Conservation (phyloP, 2,888 invertebrate genomes). For the Macroteleia sp. region DNA sequence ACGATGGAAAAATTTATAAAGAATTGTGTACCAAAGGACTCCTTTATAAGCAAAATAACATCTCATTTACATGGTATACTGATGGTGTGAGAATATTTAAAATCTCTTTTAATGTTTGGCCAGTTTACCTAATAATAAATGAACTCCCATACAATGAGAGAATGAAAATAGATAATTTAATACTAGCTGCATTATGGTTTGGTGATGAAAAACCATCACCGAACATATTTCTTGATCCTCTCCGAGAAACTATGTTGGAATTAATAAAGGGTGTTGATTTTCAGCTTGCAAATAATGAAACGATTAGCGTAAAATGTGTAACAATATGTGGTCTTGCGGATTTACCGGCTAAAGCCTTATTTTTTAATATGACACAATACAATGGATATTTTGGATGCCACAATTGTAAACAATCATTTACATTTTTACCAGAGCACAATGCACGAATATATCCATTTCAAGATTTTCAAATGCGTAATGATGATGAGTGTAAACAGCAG, state of each 20-base stretch:
- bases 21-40: too few relatives aligned
- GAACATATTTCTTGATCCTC: too few relatives aligned
- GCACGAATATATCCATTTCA: not conserved
- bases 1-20: too few relatives aligned
- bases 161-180: not conserved
- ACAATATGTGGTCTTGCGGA: not conserved
- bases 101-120: constrained; percentile 37
- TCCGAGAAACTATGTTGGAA: too few relatives aligned
- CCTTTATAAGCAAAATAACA: too few relatives aligned
- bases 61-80: too few relatives aligned
- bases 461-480: not conserved
- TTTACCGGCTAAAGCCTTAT: constrained; percentile 50
- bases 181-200: constrained; percentile 52
- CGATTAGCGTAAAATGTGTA: too few relatives aligned
- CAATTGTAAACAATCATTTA: constrained; percentile 12
- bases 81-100: too few relatives aligned
- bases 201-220: constrained; percentile 27
- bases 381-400: constrained; percentile 51
- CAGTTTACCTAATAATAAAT: constrained; percentile 48
- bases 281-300: too few relatives aligned
- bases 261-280: too few relatives aligned
- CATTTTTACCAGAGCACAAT: not conserved
- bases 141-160: constrained; percentile 42
- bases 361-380: constrained; percentile 38
- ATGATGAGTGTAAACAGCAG: not conserved